Evolutionary conservation across 2,797 vertebrate genomes (phyloP), one percentile per base, ranked within the genome.

Genomic region (Aselliscus stoliczkanus): DNA sequence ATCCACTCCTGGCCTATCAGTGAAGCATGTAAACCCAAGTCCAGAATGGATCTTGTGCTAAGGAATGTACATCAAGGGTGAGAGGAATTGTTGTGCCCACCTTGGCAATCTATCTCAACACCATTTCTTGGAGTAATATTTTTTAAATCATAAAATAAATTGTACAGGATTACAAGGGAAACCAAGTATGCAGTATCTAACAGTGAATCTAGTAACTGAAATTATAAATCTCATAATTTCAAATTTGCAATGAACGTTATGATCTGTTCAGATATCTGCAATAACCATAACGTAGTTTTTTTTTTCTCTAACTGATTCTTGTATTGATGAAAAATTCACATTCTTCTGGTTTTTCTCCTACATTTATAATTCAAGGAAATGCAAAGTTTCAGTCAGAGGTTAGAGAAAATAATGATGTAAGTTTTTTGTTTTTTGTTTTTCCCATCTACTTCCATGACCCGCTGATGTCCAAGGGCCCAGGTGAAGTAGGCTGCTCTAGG

Each of bases 101-200:
- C 8, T 47, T 29, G 67, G 12, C 18, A 29, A 34, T 25, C 34
- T 60, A 56, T 27, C n/a, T 31, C 76, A 64, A 44, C 70, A 54
- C 4, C 23, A 60, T 31, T 76, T 88, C 21, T 85, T 76, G 6
- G 12, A 69, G 9, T 29, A 58, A 65, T 70, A 11, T 60, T 80
- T 94, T 50, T 69, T 70, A 92, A 70, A 92, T 39, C 25, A 25
- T 70, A 58, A 85, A 93, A 39, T 54, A 72, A 93, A 89, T 17
- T 69, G 10, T n/a, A 72, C 27, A 88, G 14, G 79, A 79, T 67
- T 73, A 29, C 39, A 85, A 94, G 52, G 14, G 31, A 81, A 90
- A 79, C 1, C 11, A 90, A 10, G 67, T 47, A 50, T 29, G 65
- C 1, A 76, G 39, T 47, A 39, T 58, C 14, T 80, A 75, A 15